Evolutionary conservation across 2,113 vertebrate genomes (phyloP), one percentile per base, ranked within the genome.

Genomic region (Neogale vison): DNA sequence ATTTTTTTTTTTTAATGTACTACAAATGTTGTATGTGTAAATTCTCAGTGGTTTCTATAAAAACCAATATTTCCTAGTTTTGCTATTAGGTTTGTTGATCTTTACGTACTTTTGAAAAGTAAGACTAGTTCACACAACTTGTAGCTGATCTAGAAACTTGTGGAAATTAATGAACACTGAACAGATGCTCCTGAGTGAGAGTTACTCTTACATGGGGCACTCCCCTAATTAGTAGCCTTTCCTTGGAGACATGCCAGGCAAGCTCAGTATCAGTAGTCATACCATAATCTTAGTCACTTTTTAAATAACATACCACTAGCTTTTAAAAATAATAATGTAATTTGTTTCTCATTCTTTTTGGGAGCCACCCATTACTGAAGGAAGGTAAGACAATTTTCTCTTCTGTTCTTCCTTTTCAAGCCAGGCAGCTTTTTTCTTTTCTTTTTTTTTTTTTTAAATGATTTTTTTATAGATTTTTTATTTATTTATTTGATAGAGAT

Each of bases 321-420:
- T 96, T 97, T 93, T 71, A 91, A 91, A 94, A 83, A 57, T 79
- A 57, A 69, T 88, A 42, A 94, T 84, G 59, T 77, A 67, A 23
- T 92, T 67, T 96, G 26, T 89, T 77, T 23, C 34, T 90, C 55
- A 57, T 95, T 92, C 39, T 92, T 93, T 76, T 95, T 39, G 9
- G 76, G 31, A 57, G 18, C 11, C 18, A 74, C 39, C 31, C 61
- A 52, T 87, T 95, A 67, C 26, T 76, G 65, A 93, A 69, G 63
- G 23, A 92, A 93, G 69, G 26, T 83, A 20, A 57, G 21, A 72
- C 71, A 74, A 88, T 63, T 95, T 89, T 93, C 42, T 76, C 59
- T 82, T 82, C 63, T 79, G 34, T 69, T 83, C 7, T 90, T 86
- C n/a, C 10, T 36, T 88, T 94, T 29, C 21, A 93, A 77, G 31